Percentiles rank a stretch among this genome's conserved stretches.
These are phyloP conservation scores for Grammomys surdaster DNA, from an alignment of 2,113 vertebrate genomes.

Conservation along the genomic window DNA sequence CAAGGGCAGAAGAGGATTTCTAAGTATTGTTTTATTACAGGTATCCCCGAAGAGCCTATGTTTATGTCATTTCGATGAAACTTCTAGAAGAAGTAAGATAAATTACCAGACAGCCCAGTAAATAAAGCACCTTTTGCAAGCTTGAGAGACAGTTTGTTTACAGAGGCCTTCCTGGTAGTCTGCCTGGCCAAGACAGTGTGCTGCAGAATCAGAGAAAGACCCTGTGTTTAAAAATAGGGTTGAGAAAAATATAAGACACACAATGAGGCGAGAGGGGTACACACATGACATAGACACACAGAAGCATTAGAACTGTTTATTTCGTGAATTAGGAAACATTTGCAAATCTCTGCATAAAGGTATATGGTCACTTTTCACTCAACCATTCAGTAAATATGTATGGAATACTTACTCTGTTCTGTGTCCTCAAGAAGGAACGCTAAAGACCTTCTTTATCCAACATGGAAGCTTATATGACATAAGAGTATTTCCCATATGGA, in stretches of 20 bases:
- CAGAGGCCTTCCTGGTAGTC: no score
- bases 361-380: neutral
- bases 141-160: neutral
- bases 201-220: neutral
- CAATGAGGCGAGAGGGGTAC: no score
- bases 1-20: neutral
- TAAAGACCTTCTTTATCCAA: slow-evolving; percentile 36
- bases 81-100: slow-evolving; percentile 28
- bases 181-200: neutral
- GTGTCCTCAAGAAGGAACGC: neutral
- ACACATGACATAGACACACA: neutral
- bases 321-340: neutral
- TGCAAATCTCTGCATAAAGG: neutral
- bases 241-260: no score
- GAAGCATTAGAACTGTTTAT: neutral
- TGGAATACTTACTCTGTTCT: neutral
- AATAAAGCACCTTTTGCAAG: neutral
- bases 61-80: slow-evolving; percentile 22
- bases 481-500: neutral
- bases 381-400: neutral
- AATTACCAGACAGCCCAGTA: neutral
- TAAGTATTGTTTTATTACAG: neutral
- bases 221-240: neutral
- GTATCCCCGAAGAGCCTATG: neutral
- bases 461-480: neutral